These are phyloP conservation scores for Haliaeetus leucogaster DNA, from an alignment of 2,113 vertebrate species.

Conservation along the genomic window DNA sequence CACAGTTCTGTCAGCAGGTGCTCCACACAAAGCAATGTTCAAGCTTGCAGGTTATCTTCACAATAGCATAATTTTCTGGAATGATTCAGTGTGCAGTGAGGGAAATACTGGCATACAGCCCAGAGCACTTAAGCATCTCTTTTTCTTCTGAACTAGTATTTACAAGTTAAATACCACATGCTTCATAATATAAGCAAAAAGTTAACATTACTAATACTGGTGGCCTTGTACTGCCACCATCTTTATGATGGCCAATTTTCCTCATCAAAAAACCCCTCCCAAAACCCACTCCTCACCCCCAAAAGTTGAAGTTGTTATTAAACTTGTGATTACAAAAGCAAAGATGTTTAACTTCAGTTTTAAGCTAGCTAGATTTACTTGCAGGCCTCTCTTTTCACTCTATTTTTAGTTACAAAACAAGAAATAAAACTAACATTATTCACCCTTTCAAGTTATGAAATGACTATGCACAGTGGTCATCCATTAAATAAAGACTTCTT, in stretches of 20 bases:
- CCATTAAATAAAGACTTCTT: not conserved
- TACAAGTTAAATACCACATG: slow-evolving; percentile 23
- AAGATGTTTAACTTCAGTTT: not conserved
- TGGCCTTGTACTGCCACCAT: not conserved
- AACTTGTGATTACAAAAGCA: not conserved
- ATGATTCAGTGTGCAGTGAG: slow-evolving; percentile 13
- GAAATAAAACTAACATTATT: not conserved
- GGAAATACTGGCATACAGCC: slow-evolving; percentile 27
- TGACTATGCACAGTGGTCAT: not conserved
- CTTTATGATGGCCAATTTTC: not conserved
- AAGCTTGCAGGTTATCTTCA: slow-evolving; percentile 19
- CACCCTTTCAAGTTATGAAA: not conserved
- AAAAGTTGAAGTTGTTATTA: not conserved
- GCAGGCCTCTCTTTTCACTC: not conserved
- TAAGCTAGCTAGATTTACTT: not conserved
- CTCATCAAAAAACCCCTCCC: not conserved
- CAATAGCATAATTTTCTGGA: slow-evolving; percentile 18
- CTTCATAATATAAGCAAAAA: slow-evolving; percentile 4
- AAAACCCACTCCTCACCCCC: not conserved
- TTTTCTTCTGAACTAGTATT: slow-evolving; percentile 31
- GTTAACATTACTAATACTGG: not conserved
- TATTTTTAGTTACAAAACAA: not conserved
- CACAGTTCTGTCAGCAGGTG: slow-evolving; percentile 26
- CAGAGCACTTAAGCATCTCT: not conserved
- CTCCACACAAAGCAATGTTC: not conserved